These are phyloP conservation scores for Marronus borbonicus DNA, from an alignment of 2,888 invertebrate species.

Conservation along the genomic window DNA sequence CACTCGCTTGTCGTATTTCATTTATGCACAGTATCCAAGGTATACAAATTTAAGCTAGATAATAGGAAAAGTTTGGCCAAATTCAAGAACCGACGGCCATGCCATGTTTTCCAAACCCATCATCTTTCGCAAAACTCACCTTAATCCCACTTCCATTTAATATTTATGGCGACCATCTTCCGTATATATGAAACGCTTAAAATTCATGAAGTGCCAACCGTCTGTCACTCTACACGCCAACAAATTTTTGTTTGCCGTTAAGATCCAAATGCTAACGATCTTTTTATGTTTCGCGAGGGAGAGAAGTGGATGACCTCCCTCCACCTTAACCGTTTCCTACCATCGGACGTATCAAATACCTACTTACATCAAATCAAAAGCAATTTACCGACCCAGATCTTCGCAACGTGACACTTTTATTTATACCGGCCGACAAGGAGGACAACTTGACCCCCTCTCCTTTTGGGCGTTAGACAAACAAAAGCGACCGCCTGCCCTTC, in stretches of 20 bases:
- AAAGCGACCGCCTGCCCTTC: not conserved
- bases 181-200: not conserved
- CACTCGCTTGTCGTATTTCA: too few species aligned
- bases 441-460: too few species aligned
- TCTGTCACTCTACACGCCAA: not conserved
- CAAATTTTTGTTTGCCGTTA: conserved; percentile 1
- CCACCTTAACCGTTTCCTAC: not conserved
- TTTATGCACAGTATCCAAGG: too few species aligned
- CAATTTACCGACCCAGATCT: conserved; percentile 32
- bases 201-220: not conserved
- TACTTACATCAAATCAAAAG: conserved; percentile 19
- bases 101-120: too few species aligned
- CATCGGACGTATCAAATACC: not conserved
- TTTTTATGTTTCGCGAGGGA: not conserved
- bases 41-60: too few species aligned
- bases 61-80: too few species aligned
- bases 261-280: not conserved
- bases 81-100: too few species aligned
- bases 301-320: not conserved
- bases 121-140: too few species aligned
- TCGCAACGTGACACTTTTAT: conserved; percentile 31
- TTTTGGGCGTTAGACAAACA: conserved; percentile 6
- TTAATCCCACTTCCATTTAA: not conserved
- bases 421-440: conserved; percentile 10
- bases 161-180: not conserved